phyloP scores from a whole-genome alignment of 1,140 invertebrate genomes.

The Drosophila neocordata region DNA sequence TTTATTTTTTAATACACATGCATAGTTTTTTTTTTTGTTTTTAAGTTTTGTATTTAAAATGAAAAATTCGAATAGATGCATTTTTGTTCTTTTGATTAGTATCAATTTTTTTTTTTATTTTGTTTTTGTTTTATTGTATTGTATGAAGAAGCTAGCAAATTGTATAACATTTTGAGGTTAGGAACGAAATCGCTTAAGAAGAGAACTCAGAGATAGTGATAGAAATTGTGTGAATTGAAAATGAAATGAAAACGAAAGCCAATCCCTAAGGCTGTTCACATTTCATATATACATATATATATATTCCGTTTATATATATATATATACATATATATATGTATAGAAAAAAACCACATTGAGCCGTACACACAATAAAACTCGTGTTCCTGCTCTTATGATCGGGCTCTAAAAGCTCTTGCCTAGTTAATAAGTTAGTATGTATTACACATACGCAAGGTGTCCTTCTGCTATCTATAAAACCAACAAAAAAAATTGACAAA shows the following conservation, averaged over 20 bases:
- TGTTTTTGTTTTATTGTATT: background rate
- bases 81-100: slow-evolving; percentile 70
- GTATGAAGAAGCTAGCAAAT: slow-evolving; percentile 25
- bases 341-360: background rate
- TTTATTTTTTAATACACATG: slow-evolving; percentile 48
- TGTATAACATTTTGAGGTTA: slow-evolving; percentile 7
- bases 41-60: slow-evolving; percentile 30
- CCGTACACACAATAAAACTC: slow-evolving; percentile 9
- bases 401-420: slow-evolving; percentile 9
- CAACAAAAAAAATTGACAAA: slow-evolving; percentile 8
- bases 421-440: slow-evolving; percentile 6
- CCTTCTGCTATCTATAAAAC: slow-evolving; percentile 11
- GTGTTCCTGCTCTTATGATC: background rate
- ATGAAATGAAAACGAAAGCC: background rate
- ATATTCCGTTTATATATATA: background rate
- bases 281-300: background rate
- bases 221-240: background rate
- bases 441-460: slow-evolving; percentile 4
- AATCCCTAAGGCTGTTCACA: slow-evolving; percentile 4
- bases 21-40: slow-evolving; percentile 48
- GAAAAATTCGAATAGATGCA: slow-evolving; percentile 57
- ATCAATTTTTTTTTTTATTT: slow-evolving; percentile 28
- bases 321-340: background rate
- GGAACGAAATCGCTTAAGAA: background rate
- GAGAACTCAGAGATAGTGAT: slow-evolving; percentile 7